These are phyloP conservation scores for Drosophila lowei DNA, from an alignment of 1,140 invertebrate species.

Conservation along the genomic window DNA sequence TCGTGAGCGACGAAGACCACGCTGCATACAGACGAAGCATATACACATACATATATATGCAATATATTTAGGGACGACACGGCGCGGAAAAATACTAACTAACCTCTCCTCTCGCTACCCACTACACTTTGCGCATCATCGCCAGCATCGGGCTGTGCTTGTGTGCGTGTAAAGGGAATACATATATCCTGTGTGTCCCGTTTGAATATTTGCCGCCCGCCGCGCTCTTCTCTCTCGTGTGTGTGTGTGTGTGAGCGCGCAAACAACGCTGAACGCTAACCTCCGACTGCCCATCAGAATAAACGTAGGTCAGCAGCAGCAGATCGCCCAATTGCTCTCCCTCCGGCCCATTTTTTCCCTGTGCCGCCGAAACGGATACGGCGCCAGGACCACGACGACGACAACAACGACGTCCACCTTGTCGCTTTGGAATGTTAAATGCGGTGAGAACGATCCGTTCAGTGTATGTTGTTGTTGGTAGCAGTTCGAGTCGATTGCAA, in stretches of 20 bases:
- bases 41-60: constrained; percentile 59
- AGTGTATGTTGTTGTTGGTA: constrained; percentile 76
- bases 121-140: constrained; percentile 56
- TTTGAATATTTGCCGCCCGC: constrained; percentile 14
- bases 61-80: constrained; percentile 76
- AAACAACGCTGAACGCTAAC: constrained; percentile 36
- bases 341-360: constrained; percentile 13
- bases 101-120: constrained; percentile 52
- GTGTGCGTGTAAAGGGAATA: constrained; percentile 15
- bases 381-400: constrained; percentile 52
- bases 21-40: constrained; percentile 57
- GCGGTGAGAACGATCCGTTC: constrained; percentile 79
- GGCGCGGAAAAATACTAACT: constrained; percentile 76
- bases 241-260: constrained; percentile 35
- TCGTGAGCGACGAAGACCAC: constrained; percentile 62
- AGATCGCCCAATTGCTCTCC: no score
- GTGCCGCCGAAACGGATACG: constrained; percentile 33
- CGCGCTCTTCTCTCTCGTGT: constrained; percentile 3
- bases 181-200: constrained; percentile 17
- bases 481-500: constrained; percentile 57
- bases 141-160: constrained; percentile 14
- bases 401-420: constrained; percentile 49
- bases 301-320: constrained; percentile 20
- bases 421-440: constrained; percentile 82
- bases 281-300: constrained; percentile 44